Percentiles rank a stretch among this genome's conserved stretches.
These are phyloP conservation scores for Proisotoma minuta DNA, from an alignment of 2,888 invertebrate species.

Conservation along the genomic window DNA sequence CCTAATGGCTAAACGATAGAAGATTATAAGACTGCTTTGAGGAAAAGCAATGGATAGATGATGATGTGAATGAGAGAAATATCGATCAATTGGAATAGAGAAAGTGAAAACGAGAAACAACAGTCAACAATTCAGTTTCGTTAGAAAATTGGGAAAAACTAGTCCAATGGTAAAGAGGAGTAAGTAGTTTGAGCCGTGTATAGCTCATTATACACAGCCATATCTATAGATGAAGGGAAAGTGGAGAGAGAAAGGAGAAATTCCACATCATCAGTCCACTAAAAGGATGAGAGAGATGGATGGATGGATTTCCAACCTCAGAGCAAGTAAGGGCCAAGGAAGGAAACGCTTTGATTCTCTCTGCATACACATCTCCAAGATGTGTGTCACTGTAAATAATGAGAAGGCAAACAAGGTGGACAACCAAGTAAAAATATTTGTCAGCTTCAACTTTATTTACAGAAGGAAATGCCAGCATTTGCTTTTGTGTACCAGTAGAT, in stretches of 20 bases:
- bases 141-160: not conserved
- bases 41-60: too few relatives aligned
- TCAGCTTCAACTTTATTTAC: not conserved
- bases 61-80: conserved; percentile 9
- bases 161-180: not conserved
- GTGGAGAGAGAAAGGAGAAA: not conserved
- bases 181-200: not conserved
- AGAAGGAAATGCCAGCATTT: not conserved
- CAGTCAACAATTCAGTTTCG: conserved; percentile 9
- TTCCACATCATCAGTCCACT: conserved; percentile 4
- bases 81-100: conserved; percentile 1
- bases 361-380: not conserved
- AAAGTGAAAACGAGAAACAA: conserved; percentile 10
- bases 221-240: not conserved
- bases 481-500: too few relatives aligned
- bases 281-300: conserved; percentile 5
- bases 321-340: not conserved
- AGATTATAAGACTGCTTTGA: not conserved
- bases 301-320: conserved; percentile 4
- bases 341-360: not conserved
- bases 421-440: not conserved
- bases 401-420: not conserved
- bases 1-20: conserved; percentile 8
- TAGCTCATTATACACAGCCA: not conserved
- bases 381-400: too few relatives aligned